Conservation (phyloP, 1,140 invertebrate species). For the Neodiprion virginianus region DNA sequence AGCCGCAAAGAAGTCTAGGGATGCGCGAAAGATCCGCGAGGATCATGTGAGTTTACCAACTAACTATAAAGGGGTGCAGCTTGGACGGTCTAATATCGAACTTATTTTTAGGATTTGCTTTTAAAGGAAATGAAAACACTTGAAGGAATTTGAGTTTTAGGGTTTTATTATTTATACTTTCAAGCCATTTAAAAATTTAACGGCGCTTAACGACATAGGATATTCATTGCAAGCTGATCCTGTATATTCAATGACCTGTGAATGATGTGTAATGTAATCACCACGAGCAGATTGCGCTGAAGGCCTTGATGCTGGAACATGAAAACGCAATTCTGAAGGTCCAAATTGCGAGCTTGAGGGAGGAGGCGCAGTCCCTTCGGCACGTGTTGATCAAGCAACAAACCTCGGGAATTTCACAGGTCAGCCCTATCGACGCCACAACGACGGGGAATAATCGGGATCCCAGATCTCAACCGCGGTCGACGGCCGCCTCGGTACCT, state of each 20-base stretch:
- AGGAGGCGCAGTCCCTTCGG: conserved; percentile 77
- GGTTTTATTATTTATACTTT: no score
- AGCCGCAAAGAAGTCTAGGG: conserved; percentile 89
- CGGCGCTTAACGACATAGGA: no score
- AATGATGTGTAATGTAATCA: no score
- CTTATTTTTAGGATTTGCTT: no score
- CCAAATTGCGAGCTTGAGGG: conserved; percentile 79
- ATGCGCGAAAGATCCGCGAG: conserved; percentile 84
- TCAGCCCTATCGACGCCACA: conserved; percentile 31
- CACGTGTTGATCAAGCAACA: conserved; percentile 64
- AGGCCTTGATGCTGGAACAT: conserved; percentile 81
- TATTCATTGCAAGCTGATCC: no score
- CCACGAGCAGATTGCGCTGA: conserved; percentile 72
- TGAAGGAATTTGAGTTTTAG: no score
- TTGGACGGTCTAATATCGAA: no score
- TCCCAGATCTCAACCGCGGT: conserved; percentile 27
- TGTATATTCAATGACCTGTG: no score
- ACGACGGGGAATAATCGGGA: conserved; percentile 32
- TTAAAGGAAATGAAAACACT: no score
- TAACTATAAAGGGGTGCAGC: no score
- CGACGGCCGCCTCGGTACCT: conserved; percentile 22
- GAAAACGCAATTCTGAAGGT: conserved; percentile 85
- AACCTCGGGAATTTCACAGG: conserved; percentile 31
- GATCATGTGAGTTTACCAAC: conserved; percentile 71
- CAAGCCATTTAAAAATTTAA: no score